These are phyloP conservation scores for Noctua pronuba DNA, from an alignment of 2,888 invertebrate species.

Conservation along the genomic window DNA sequence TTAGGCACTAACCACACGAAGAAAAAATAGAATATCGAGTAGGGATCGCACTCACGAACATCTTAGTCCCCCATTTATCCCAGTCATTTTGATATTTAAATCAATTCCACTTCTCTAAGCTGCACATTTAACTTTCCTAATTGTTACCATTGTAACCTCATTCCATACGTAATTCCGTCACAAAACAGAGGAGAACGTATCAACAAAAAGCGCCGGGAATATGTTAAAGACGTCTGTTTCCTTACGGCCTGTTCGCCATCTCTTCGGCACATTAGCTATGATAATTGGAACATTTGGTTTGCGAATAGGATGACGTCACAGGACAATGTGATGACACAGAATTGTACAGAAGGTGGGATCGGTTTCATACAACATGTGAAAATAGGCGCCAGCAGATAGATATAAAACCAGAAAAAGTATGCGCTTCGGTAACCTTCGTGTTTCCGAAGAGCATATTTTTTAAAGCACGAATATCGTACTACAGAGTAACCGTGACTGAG, in stretches of 20 bases:
- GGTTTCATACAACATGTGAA: neutral
- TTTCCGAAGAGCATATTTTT: too few species aligned
- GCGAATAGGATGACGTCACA: conserved; percentile 82
- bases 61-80: neutral
- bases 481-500: neutral
- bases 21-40: neutral
- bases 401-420: neutral
- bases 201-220: conserved; percentile 67
- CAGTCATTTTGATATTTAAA: conserved; percentile 7
- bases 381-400: neutral
- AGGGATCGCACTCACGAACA: neutral
- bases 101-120: conserved; percentile 4
- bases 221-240: conserved; percentile 68
- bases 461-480: neutral
- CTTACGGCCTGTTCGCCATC: conserved; percentile 72
- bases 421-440: neutral
- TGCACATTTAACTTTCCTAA: conserved; percentile 42
- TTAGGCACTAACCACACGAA: too few species aligned
- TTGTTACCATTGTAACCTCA: conserved; percentile 51
- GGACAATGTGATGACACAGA: conserved; percentile 64
- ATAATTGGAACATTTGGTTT: conserved; percentile 89
- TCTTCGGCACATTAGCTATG: conserved; percentile 87
- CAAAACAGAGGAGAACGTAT: conserved; percentile 63
- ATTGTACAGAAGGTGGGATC: conserved; percentile 12
- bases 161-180: conserved; percentile 58